Evolutionary conservation across 2,888 invertebrate species (phyloP).

Genomic region (Ennomos fuscantarius): DNA sequence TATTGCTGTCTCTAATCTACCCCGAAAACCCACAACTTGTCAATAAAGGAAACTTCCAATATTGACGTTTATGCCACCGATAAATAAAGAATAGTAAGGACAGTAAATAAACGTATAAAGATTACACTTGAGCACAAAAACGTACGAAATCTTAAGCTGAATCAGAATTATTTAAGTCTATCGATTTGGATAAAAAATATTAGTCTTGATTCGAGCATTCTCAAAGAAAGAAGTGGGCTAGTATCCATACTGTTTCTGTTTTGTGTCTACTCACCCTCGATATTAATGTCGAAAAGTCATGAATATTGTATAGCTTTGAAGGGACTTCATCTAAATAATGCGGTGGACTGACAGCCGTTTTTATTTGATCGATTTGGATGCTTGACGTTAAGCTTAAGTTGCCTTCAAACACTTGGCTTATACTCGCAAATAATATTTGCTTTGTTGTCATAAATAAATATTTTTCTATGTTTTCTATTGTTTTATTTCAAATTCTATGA

Average conservation of each 20-base stretch:
- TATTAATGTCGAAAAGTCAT: conserved; percentile 48
- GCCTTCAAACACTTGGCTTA: not conserved
- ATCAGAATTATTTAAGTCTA: too few relatives aligned
- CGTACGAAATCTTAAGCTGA: not conserved
- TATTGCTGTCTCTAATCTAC: conserved; percentile 45
- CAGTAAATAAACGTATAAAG: not conserved
- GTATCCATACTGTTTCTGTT: conserved; percentile 13
- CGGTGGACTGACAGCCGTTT: conserved; percentile 19
- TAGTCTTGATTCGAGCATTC: too few relatives aligned
- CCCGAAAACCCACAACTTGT: conserved; percentile 49
- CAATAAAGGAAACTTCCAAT: conserved; percentile 51
- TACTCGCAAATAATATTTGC: too few relatives aligned
- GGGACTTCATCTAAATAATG: conserved; percentile 36
- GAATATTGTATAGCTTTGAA: conserved; percentile 51
- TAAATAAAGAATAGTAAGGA: conserved; percentile 20
- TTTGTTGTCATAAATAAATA: too few relatives aligned
- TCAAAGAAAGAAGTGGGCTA: not conserved
- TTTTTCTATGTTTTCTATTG: too few relatives aligned
- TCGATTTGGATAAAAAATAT: too few relatives aligned
- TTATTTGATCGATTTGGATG: conserved; percentile 22
- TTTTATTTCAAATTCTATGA: too few relatives aligned
- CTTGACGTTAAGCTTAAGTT: conserved; percentile 9
- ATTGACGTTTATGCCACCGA: conserved; percentile 41
- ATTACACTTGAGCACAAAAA: not conserved
- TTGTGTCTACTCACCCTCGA: conserved; percentile 24